Base-by-base conservation (phyloP, 37 sponge, comb jelly and placozoan genomes). In the Eunapius fragilis region DNA sequence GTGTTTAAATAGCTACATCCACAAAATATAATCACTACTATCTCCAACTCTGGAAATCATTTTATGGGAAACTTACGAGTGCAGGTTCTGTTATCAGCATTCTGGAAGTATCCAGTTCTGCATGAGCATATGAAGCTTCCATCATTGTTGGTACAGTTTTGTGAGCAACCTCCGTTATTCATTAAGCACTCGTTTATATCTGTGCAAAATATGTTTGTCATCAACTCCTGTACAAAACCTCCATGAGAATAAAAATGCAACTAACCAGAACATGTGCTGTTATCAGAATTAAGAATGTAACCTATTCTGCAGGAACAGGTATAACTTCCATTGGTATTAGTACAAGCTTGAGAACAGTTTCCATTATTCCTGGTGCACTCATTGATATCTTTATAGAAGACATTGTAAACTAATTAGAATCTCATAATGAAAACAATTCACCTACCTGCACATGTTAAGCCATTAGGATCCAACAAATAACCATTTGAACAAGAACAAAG, bases 271-370 rank as follows among this genome's bases (percentile, higher is more conserved):
- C 69, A 80, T 14, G 28, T 68, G 31, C 28, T 30, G 30, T 26
- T 67, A 24, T 83, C 33, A 22, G 37, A 50, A 45, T 71, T 70
- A 35, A 86, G 26, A 7, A 50, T 14, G 80, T 31, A 86, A 2
- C 87, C 87, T 33, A 28, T 49, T 0, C 2, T 13, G 73, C 87
- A 86, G 27, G 47, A n/a, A 49, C 87, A 86, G 13, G 13, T 25
- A 34, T 74, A 80, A 31, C 80, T 80, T 3, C 87, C 87, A 71
- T 74, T 71, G 7, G 74, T 58, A 38, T 86, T 80, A 26, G 27
- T 86, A 41, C 87, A 86, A 10, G 45, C 27, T 67, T 86, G 87
- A 23, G 72, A 73, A 67, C 87, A 86, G 6, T 67, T 80, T 80
- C 87, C 87, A 67, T 86, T 86, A 12, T 25, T 23, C 25, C 9